Percentiles rank a stretch among this genome's conserved stretches.
Evolutionary conservation across 2,888 invertebrate species (phyloP).

Genomic region (Phyllotreta cruciferae): DNA sequence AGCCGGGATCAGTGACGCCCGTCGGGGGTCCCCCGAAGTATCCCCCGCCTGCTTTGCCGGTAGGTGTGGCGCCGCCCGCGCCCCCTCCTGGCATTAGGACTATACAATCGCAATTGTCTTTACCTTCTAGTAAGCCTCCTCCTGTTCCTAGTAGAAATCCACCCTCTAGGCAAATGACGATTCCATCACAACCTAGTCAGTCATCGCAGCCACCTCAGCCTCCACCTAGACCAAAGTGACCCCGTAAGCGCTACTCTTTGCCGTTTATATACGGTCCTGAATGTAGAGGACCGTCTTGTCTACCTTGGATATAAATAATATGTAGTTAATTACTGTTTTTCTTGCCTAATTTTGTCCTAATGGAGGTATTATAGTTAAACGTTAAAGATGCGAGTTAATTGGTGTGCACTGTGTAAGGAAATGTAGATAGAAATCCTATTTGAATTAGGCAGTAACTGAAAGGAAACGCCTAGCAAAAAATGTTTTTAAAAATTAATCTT

Average conservation of each 20-base stretch:
- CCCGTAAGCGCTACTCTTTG: conserved; percentile 54
- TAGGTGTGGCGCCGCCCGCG: conserved; percentile 56
- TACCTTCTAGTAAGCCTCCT: conserved; percentile 58
- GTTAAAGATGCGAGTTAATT: neutral
- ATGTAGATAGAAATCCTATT: too few relatives aligned
- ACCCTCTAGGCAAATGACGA: conserved; percentile 58
- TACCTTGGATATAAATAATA: conserved; percentile 55
- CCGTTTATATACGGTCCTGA: conserved; percentile 56
- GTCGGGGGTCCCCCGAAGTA: conserved; percentile 57
- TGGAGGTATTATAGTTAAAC: neutral
- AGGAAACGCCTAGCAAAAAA: too few relatives aligned
- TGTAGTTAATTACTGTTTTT: conserved; percentile 1
- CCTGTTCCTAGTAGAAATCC: conserved; percentile 66
- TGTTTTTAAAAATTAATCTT: too few relatives aligned
- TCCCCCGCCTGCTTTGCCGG: conserved; percentile 58
- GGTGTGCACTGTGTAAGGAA: too few relatives aligned
- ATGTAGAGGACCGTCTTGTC: conserved; percentile 56
- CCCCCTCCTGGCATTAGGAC: conserved; percentile 53
- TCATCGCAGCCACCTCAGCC: conserved; percentile 53
- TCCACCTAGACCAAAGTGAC: conserved; percentile 59
- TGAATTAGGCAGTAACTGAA: too few relatives aligned
- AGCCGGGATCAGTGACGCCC: conserved; percentile 55
- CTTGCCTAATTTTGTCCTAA: too few relatives aligned
- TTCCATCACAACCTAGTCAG: conserved; percentile 54
- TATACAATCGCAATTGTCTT: conserved; percentile 53